Evolutionary conservation across 2,888 invertebrate genomes (phyloP).

Genomic region (Ormyrus thymus): DNA sequence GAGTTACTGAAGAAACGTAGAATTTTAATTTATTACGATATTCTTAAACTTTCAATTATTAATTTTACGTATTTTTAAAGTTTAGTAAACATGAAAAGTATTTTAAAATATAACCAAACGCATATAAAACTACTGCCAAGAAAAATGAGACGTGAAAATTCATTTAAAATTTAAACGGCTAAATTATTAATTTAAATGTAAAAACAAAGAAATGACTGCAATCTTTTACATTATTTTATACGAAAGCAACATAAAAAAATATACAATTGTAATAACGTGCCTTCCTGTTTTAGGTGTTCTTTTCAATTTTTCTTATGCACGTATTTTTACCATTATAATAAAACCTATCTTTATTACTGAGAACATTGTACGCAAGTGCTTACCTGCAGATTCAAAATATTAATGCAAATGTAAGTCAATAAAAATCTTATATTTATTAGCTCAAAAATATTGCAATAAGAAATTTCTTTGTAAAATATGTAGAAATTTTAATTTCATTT

Average conservation of each 20-base stretch:
- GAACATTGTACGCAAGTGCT: constrained; percentile 15
- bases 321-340: constrained; percentile 19
- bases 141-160: too few species aligned
- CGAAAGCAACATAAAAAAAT: constrained; percentile 6
- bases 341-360: constrained; percentile 27
- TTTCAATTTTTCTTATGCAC: constrained; percentile 15
- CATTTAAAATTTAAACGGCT: too few species aligned
- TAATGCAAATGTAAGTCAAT: not conserved
- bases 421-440: constrained; percentile 5
- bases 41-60: too few species aligned
- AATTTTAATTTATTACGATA: too few species aligned
- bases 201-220: not conserved
- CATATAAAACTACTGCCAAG: too few species aligned
- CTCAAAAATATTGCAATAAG: not conserved
- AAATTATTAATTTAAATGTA: too few species aligned
- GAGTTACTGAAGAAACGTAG: too few species aligned
- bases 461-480: not conserved
- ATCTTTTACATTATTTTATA: constrained; percentile 2
- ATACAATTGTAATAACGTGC: constrained; percentile 41
- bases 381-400: constrained; percentile 13
- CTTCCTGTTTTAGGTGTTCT: constrained; percentile 22
- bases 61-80: too few species aligned
- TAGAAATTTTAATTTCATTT: not conserved
- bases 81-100: too few species aligned
- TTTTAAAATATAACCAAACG: too few species aligned